phyloP scores from a whole-genome alignment of 92 coral and sea anemone genomes.

The Porites lobata region DNA sequence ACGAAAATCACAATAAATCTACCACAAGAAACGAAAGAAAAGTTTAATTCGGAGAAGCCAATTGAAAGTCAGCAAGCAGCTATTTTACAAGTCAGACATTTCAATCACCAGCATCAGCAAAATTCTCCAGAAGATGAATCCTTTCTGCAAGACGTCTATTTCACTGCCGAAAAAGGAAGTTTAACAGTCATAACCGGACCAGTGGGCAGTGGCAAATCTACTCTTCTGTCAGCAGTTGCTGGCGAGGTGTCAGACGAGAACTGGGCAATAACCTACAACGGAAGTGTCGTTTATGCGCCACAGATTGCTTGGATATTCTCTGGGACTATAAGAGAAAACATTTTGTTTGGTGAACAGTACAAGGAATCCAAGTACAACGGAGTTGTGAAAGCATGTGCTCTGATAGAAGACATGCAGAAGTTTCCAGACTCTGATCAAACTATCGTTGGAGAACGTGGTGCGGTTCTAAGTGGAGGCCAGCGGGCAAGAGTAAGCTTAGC shows the following conservation, averaged over 20 bases:
- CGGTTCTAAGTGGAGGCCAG: not conserved
- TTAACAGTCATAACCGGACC: not conserved
- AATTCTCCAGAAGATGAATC: not conserved
- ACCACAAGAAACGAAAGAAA: not conserved
- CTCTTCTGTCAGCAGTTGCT: not conserved
- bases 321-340: not conserved
- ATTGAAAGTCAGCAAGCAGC: not conserved
- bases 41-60: not conserved
- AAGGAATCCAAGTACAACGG: not conserved
- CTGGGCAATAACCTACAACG: not conserved
- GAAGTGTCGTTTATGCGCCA: not conserved
- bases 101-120: not conserved
- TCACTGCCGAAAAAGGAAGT: not conserved
- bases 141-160: not conserved
- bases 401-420: not conserved
- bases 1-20: not conserved
- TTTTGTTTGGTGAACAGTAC: not conserved
- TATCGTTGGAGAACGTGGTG: not conserved
- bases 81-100: not conserved
- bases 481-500: not conserved
- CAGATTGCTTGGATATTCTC: not conserved
- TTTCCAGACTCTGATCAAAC: not conserved
- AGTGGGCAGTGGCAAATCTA: not conserved
- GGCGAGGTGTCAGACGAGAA: not conserved
- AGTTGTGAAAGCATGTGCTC: not conserved